Evolutionary conservation across 2,888 invertebrate species (phyloP), one percentile per base, ranked within the genome.

Genomic region (Epsilonema sp.): DNA sequence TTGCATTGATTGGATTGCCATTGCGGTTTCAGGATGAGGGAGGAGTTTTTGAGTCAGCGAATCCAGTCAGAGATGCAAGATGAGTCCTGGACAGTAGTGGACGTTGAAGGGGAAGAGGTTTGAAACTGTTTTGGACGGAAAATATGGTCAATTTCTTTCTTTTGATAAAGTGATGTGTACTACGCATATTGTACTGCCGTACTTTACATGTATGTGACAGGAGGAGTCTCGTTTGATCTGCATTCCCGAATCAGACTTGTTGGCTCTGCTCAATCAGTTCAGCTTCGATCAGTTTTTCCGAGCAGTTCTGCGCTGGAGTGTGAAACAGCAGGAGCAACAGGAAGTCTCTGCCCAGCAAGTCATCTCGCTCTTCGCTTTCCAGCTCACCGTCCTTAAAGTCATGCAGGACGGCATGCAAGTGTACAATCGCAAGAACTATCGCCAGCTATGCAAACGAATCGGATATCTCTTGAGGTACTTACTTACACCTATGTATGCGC

Each of bases 361-460:
- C 44, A 50, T 57, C 2, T 55, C 58, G 16, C 50, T 62, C 43
- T 46, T 61, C 36, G 57, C 60, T 3, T 54, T 56, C 41, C 44
- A 47, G 37, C 43, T 55, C 38, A 50, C 52, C 8, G 31, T 54
- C 26, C 26, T 53, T 19, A 60, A 59, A 43, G 46, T 61, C 25
- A 51, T 59, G 26, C 52, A 57, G 44, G 57, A 62, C 31, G 62
- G 62, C 3, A 46, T 62, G 37, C 51, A 55, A 23, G 54, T 55
- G 4, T 60, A 62, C 44, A 45, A 53, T 4, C 48, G 49, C 5
- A 49, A 53, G 26, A 52, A 53, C 5, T 56, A 55, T 49, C 55
- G 55, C 42, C 52, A 53, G 44, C 52, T 62, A 38, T 56, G 59
- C 47, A 61, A 59, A 42, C 58, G 56, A 41, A 55, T 61, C 43